These are phyloP conservation scores for Hemichromis elongatus DNA, from an alignment of 2,113 vertebrate genomes.

Conservation along the genomic window DNA sequence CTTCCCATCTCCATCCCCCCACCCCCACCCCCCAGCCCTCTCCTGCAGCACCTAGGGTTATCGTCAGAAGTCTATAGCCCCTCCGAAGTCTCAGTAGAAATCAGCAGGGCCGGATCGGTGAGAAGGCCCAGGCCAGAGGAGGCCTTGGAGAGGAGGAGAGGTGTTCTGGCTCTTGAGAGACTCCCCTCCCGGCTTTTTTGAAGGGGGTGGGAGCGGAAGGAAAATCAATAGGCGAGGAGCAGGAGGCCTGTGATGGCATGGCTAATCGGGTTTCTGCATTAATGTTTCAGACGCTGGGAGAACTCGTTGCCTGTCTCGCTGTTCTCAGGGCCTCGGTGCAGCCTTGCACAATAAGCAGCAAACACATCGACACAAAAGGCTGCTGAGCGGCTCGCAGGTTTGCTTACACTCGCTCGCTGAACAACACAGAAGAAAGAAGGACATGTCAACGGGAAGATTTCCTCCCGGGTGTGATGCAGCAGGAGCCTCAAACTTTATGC, in stretches of 20 bases:
- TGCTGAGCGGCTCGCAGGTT: not conserved
- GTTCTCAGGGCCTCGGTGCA: slow-evolving; percentile 31
- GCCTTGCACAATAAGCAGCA: slow-evolving; percentile 42
- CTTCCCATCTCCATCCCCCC: not conserved
- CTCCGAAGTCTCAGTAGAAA: slow-evolving; percentile 62
- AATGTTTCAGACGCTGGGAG: slow-evolving; percentile 76
- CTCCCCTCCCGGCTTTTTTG: slow-evolving; percentile 59
- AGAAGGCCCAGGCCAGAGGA: slow-evolving; percentile 51
- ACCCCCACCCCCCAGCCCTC: slow-evolving; percentile 18
- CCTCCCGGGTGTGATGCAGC: not conserved
- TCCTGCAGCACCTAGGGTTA: slow-evolving; percentile 55
- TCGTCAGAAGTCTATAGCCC: slow-evolving; percentile 54
- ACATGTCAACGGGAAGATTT: not conserved
- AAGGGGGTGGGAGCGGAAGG: slow-evolving; percentile 62
- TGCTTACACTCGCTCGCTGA: not conserved
- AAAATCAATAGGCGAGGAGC: slow-evolving; percentile 77
- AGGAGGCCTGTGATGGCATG: slow-evolving; percentile 73
- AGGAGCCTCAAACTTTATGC: not conserved
- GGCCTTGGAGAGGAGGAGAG: slow-evolving; percentile 61
- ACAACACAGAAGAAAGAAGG: not conserved
- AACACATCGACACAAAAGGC: slow-evolving; percentile 26
- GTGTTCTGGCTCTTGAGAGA: slow-evolving; percentile 66
- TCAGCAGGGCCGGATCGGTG: slow-evolving; percentile 51
- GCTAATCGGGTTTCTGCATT: slow-evolving; percentile 76
- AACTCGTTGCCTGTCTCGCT: slow-evolving; percentile 38